Evolutionary conservation across 2,113 vertebrate species (phyloP), one percentile per base, ranked within the genome.

Genomic region (Indri indri): DNA sequence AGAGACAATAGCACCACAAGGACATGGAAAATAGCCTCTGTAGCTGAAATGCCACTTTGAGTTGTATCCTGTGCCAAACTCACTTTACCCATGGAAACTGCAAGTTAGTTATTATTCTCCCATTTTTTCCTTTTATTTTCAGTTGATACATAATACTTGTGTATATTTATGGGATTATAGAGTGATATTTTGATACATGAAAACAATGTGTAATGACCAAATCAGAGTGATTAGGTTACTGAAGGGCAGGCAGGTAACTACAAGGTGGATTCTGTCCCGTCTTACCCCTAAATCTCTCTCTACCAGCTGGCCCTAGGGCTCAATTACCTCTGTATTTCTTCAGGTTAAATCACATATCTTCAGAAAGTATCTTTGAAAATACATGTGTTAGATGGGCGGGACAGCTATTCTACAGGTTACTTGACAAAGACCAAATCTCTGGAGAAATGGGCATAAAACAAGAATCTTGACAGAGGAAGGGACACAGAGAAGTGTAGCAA

Each of bases 361-460:
- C 27, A 90, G 40, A 94, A 92, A 90, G 3, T 54, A 10, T 65
- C 22, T 88, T 66, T 90, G 92, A 94, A 85, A 70, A 57, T 57
- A 88, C 88, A 85, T 68, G 25, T 79, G 11, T 59, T 92, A 73
- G 34, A 18, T 5, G 10, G 50, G 27, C 83, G 54, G 27, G 11
- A 42, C 11, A 61, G 12, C 22, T 11, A 54, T 82, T 85, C 20
- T 82, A 42, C 20, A 92, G 12, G 59, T 68, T 40, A 50, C 23
- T 25, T 76, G n/a, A 1, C 13, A 77, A 73, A 89, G 27, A 89
- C 25, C 40, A 84, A 87, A 37, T 5, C 17, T 74, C 40, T 52
- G 71, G 68, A 88, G 54, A 91, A 63, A 91, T 30, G 25, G 37
- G 1, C 9, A 10, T 32, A 23, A 91, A 83, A 63, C 17, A 88